Evolutionary conservation across 1,140 invertebrate species (phyloP).

Genomic region (Zaprionus capensis): DNA sequence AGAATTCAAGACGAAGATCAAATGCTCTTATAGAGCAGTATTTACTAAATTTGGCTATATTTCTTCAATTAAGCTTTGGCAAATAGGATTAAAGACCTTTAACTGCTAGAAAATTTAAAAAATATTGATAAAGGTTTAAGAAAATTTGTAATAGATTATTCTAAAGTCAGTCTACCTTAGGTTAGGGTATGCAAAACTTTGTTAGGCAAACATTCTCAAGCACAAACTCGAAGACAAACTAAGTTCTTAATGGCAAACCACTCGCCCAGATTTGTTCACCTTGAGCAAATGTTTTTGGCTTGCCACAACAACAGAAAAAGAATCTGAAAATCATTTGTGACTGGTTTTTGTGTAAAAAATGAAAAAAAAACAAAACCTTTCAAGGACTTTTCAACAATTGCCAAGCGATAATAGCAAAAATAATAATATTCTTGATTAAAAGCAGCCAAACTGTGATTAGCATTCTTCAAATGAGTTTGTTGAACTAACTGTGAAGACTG

Average conservation of each 20-base stretch:
- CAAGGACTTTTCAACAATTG: constrained; percentile 48
- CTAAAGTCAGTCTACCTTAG: neutral
- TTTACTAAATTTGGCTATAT: neutral
- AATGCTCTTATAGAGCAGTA: neutral
- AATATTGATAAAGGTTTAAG: neutral
- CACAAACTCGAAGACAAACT: constrained; percentile 3
- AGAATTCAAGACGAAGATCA: neutral
- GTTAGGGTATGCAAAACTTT: neutral
- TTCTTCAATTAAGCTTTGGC: neutral
- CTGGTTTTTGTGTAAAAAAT: constrained; percentile 33
- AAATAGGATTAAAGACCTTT: neutral
- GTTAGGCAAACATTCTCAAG: constrained; percentile 8
- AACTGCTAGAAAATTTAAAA: neutral
- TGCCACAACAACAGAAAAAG: neutral
- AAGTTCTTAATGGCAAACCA: constrained; percentile 23
- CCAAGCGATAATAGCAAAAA: constrained; percentile 23
- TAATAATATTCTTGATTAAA: constrained; percentile 38
- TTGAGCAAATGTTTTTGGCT: constrained; percentile 34
- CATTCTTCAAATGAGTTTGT: constrained; percentile 29
- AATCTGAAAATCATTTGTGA: constrained; percentile 8
- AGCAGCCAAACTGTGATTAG: constrained; percentile 28
- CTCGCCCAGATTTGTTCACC: constrained; percentile 29
- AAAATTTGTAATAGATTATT: neutral
- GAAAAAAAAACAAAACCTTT: constrained; percentile 31
- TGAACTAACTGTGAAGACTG: constrained; percentile 21